Evolutionary conservation across 2,113 vertebrate species (phyloP).

Genomic region (Dasyurus viverrinus): DNA sequence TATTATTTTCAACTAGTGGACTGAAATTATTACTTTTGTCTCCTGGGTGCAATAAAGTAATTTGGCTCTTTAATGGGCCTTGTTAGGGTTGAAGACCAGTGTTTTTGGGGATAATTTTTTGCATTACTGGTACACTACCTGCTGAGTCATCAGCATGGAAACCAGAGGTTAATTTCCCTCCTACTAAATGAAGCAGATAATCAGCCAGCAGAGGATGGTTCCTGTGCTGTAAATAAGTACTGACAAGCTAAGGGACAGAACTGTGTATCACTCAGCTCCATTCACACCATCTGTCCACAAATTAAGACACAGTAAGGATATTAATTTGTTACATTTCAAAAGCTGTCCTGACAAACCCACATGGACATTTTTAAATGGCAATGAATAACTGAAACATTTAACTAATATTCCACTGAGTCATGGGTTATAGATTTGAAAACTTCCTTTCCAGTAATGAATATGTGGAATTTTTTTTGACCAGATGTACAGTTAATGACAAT

Average conservation of each 20-base stretch:
- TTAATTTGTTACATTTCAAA: slow-evolving; percentile 85
- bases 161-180: slow-evolving; percentile 86
- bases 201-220: slow-evolving; percentile 81
- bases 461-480: slow-evolving; percentile 68
- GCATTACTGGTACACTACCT: slow-evolving; percentile 80
- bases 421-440: slow-evolving; percentile 68
- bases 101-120: slow-evolving; percentile 79
- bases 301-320: slow-evolving; percentile 84
- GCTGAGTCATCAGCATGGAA: slow-evolving; percentile 84
- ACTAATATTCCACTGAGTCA: slow-evolving; percentile 70
- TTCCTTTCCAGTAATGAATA: slow-evolving; percentile 68
- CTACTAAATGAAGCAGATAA: slow-evolving; percentile 87
- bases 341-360: slow-evolving; percentile 78
- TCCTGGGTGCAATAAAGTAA: slow-evolving; percentile 84
- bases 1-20: slow-evolving; percentile 80
- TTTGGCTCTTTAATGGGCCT: slow-evolving; percentile 82
- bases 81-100: slow-evolving; percentile 83
- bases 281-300: slow-evolving; percentile 86
- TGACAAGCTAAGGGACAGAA: slow-evolving; percentile 82
- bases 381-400: slow-evolving; percentile 76
- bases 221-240: slow-evolving; percentile 83
- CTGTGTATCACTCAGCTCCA: slow-evolving; percentile 73
- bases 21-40: slow-evolving; percentile 81
- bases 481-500: slow-evolving; percentile 72
- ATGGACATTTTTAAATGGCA: slow-evolving; percentile 78